Percentiles rank a stretch among this genome's conserved stretches.
Conservation (phyloP, 2,797 vertebrate genomes). For the Huso huso region DNA sequence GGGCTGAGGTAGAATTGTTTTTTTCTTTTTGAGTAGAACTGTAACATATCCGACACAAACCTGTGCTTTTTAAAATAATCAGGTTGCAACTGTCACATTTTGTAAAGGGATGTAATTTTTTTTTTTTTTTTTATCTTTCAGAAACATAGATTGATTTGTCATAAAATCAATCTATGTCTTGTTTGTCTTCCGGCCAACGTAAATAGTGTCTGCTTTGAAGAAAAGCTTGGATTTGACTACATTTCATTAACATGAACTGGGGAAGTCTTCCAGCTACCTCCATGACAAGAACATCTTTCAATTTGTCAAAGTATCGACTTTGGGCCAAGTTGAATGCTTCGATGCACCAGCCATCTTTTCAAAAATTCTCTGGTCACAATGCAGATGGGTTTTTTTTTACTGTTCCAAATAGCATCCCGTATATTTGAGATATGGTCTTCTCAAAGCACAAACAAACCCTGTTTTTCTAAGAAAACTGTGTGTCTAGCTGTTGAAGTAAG, state of each 20-base stretch:
- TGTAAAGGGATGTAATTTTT: conserved; percentile 20
- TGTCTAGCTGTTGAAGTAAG: conserved; percentile 68
- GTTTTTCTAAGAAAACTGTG: conserved; percentile 68
- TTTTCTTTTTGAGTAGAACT: too few relatives aligned
- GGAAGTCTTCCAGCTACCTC: conserved; percentile 73
- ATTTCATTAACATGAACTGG: conserved; percentile 66
- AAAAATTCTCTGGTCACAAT: conserved; percentile 80
- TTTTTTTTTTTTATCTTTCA: conserved; percentile 50
- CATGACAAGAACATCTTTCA: conserved; percentile 65
- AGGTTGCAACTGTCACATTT: conserved; percentile 8
- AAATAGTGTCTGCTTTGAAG: conserved; percentile 63
- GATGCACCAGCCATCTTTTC: conserved; percentile 81
- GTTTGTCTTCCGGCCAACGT: conserved; percentile 76
- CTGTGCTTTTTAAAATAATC: not conserved
- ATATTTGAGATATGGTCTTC: conserved; percentile 77
- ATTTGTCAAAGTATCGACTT: conserved; percentile 60
- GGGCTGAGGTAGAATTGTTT: too few relatives aligned
- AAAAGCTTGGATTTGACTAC: conserved; percentile 57
- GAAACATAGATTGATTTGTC: conserved; percentile 60
- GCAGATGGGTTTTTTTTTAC: conserved; percentile 73
- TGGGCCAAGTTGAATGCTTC: conserved; percentile 77
- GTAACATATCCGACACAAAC: too few relatives aligned
- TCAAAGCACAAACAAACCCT: conserved; percentile 76
- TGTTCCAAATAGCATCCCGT: conserved; percentile 71
- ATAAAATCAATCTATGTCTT: conserved; percentile 80